Evolutionary conservation across 2,113 vertebrate species (phyloP).

Genomic region (Syngnathus typhle): DNA sequence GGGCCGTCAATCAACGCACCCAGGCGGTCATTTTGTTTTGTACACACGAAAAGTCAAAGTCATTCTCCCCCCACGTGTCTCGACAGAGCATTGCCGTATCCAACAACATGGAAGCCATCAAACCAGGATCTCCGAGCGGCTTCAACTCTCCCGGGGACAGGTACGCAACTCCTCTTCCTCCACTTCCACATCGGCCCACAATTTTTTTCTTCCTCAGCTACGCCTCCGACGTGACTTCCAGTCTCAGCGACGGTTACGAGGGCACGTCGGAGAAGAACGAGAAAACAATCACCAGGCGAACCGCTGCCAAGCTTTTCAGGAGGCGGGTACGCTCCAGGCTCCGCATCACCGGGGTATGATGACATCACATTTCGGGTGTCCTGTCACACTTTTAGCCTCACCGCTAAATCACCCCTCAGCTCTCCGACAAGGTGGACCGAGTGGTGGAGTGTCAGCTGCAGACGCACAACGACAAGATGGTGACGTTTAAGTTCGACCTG

Average conservation of each 20-base stretch:
- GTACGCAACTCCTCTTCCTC: slow-evolving; percentile 57
- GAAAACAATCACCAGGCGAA: slow-evolving; percentile 66
- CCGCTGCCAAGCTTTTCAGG: slow-evolving; percentile 75
- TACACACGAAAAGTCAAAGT: neutral
- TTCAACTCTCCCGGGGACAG: slow-evolving; percentile 85
- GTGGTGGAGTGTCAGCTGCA: slow-evolving; percentile 97
- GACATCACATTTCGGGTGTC: no score
- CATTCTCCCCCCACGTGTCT: neutral
- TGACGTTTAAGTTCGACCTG: slow-evolving; percentile 96
- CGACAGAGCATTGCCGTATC: slow-evolving; percentile 79
- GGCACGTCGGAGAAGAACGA: slow-evolving; percentile 71
- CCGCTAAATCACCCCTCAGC: slow-evolving; percentile 55
- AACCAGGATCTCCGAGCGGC: slow-evolving; percentile 67
- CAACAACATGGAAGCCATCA: slow-evolving; percentile 55
- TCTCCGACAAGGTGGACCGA: slow-evolving; percentile 90
- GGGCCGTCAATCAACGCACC: no score
- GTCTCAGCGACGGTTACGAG: slow-evolving; percentile 83
- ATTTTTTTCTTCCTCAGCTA: slow-evolving; percentile 68
- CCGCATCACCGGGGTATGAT: slow-evolving; percentile 84
- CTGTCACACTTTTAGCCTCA: neutral
- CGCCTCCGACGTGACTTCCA: slow-evolving; percentile 83
- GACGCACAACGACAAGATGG: slow-evolving; percentile 98
- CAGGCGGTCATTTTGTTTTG: no score
- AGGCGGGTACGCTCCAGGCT: slow-evolving; percentile 83
- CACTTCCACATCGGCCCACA: no score